Conservation (phyloP, 2,797 vertebrate genomes). For the Meriones psammophilus region DNA sequence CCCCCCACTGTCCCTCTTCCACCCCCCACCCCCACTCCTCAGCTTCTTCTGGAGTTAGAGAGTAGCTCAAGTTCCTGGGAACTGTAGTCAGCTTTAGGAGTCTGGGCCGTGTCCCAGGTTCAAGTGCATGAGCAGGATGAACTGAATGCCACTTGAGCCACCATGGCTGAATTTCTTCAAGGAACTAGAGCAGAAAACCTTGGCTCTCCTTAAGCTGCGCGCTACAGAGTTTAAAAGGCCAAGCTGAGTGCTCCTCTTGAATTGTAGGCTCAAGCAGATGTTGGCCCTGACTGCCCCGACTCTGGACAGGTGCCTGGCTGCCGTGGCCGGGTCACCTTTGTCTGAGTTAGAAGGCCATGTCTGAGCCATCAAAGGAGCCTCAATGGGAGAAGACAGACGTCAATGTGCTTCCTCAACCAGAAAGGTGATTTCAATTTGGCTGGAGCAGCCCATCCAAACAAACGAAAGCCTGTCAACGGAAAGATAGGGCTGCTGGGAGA, state of each 20-base stretch:
- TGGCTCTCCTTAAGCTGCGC: neutral
- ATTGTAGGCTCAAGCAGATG: neutral
- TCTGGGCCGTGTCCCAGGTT: neutral
- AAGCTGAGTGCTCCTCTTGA: constrained; percentile 7
- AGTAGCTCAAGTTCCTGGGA: neutral
- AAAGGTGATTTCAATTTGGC: constrained; percentile 74
- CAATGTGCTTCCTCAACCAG: constrained; percentile 82
- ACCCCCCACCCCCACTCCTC: too few species aligned
- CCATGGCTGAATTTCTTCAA: constrained; percentile 40
- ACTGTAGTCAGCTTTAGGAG: neutral
- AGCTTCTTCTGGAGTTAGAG: neutral
- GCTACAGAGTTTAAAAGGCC: neutral
- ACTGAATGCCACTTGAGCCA: accelerated
- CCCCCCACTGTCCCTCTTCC: too few species aligned
- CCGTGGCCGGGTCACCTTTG: constrained; percentile 56
- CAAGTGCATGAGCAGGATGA: neutral
- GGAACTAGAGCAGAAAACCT: constrained; percentile 61
- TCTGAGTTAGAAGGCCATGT: constrained; percentile 68
- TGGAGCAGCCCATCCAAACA: constrained; percentile 68
- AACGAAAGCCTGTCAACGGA: constrained; percentile 64
- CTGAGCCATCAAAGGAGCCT: constrained; percentile 75
- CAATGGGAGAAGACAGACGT: constrained; percentile 72
- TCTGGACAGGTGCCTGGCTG: constrained; percentile 58
- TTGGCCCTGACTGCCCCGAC: neutral
- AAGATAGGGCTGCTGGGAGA: constrained; percentile 68